Conservation (phyloP, 2,888 invertebrate species). For the Vannuccia rotundouncinata region DNA sequence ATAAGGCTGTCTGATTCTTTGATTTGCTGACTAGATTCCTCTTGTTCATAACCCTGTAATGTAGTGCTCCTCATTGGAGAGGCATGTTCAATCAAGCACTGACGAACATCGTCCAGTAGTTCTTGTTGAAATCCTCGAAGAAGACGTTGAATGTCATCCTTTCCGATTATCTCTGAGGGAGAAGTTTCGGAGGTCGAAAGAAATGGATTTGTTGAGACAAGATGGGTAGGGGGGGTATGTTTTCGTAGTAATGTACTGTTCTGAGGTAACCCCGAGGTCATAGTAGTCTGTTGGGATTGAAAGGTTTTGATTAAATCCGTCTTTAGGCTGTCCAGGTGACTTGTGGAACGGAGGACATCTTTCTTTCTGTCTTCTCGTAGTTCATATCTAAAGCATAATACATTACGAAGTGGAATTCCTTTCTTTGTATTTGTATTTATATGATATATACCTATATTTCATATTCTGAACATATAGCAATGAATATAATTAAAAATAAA, state of each 20-base stretch:
- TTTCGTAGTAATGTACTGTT: too few species aligned
- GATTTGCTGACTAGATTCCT: neutral
- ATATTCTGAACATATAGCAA: too few species aligned
- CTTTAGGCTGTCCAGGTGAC: conserved; percentile 59
- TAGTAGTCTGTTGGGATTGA: neutral
- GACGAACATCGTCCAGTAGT: neutral
- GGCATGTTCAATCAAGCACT: neutral
- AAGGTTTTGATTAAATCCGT: conserved; percentile 57
- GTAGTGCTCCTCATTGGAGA: neutral
- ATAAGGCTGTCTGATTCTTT: neutral
- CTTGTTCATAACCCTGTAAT: neutral
- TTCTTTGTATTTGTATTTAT: too few species aligned
- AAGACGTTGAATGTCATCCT: neutral
- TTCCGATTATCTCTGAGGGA: neutral
- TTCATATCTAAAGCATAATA: conserved; percentile 58
- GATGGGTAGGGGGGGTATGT: neutral
- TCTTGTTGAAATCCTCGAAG: neutral
- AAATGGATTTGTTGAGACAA: neutral
- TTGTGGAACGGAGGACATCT: conserved; percentile 57
- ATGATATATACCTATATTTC: too few species aligned
- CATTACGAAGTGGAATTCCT: neutral
- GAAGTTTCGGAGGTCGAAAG: neutral
- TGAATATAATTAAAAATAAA: too few species aligned
- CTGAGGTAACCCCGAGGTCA: too few species aligned
- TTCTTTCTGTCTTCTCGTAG: conserved; percentile 59